These are phyloP conservation scores for Ypsolopha scabrella DNA, from an alignment of 2,888 invertebrate genomes.

Conservation along the genomic window DNA sequence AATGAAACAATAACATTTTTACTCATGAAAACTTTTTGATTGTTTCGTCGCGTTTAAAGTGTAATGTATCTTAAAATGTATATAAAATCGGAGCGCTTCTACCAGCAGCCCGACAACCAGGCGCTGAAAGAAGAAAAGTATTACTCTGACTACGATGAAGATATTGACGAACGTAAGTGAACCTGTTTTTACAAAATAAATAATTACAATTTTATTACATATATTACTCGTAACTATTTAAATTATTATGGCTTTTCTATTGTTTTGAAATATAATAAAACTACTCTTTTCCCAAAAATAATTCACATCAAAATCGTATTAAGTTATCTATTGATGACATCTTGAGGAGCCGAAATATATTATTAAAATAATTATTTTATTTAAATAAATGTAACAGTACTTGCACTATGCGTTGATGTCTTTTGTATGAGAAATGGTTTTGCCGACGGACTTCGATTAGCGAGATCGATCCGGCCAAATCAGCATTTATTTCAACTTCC, in stretches of 20 bases:
- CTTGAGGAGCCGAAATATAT: too few species aligned
- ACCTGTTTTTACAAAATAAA: neutral
- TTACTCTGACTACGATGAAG: slow-evolving; percentile 56
- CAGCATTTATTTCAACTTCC: too few species aligned
- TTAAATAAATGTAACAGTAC: too few species aligned
- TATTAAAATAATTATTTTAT: too few species aligned
- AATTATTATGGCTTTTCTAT: neutral
- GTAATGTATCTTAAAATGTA: slow-evolving; percentile 63
- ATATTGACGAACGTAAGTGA: slow-evolving; percentile 51
- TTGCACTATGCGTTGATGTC: slow-evolving; percentile 38
- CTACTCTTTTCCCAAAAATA: too few species aligned
- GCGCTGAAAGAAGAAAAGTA: slow-evolving; percentile 45
- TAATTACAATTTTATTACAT: neutral
- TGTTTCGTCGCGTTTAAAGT: slow-evolving; percentile 6
- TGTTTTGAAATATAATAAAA: neutral
- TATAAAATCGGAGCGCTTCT: slow-evolving; percentile 58
- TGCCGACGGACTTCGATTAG: neutral
- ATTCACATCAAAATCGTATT: neutral
- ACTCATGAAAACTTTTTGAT: neutral
- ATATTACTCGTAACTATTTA: neutral
- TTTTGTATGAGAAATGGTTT: slow-evolving; percentile 21
- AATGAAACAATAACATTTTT: neutral
- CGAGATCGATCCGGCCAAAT: too few species aligned
- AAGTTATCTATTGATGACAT: neutral
- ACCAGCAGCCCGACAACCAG: slow-evolving; percentile 48